Evolutionary conservation across 2,797 vertebrate genomes (phyloP).

Genomic region (Galagoides demidoff): DNA sequence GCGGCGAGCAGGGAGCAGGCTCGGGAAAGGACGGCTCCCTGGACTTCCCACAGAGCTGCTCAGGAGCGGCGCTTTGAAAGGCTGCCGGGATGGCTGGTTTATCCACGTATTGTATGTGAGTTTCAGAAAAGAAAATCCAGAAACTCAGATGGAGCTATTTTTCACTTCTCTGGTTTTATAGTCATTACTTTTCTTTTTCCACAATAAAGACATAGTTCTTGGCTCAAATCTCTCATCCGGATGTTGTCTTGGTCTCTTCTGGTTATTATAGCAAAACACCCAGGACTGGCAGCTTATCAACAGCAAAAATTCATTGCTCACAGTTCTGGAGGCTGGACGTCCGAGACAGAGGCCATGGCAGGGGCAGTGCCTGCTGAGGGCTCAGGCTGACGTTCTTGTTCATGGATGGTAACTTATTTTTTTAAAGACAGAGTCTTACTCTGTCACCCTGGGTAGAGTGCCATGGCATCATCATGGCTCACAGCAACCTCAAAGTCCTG

Average conservation of each 20-base stretch:
- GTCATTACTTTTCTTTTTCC: slow-evolving; percentile 3
- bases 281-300: neutral
- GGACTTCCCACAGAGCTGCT: slow-evolving; percentile 34
- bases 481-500: too few relatives aligned
- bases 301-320: neutral
- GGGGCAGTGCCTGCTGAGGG: too few relatives aligned
- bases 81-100: slow-evolving; percentile 13
- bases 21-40: neutral
- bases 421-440: too few relatives aligned
- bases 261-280: neutral
- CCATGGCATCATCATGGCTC: too few relatives aligned
- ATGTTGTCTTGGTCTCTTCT: neutral
- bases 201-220: slow-evolving; percentile 2
- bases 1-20: neutral
- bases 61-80: slow-evolving; percentile 26
- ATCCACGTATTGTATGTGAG: slow-evolving; percentile 62
- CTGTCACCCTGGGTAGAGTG: too few relatives aligned
- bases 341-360: neutral
- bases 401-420: too few relatives aligned
- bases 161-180: neutral
- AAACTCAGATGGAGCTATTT: slow-evolving; percentile 8
- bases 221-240: neutral
- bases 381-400: neutral
- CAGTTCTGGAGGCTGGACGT: neutral
- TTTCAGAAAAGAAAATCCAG: slow-evolving; percentile 70